Evolutionary conservation across 2,888 invertebrate genomes (phyloP), one percentile per base, ranked within the genome.

Genomic region (Andrena bucephala): DNA sequence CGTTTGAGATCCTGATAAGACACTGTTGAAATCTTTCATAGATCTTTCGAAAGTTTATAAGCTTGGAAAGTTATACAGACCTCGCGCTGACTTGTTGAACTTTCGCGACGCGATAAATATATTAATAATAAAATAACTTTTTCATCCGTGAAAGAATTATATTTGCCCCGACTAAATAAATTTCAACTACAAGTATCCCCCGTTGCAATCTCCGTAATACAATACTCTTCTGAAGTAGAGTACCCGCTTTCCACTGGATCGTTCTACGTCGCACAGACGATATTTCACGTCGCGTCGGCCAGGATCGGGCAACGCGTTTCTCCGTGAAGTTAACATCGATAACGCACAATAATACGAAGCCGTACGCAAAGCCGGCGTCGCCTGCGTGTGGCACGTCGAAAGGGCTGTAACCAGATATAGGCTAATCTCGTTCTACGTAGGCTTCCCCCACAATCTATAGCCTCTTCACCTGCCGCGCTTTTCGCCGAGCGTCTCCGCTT

Each of bases 351-450:
- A 81, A 83, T 77, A 69, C 16, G 90, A 90, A 90, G 88, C 90
- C 90, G 33, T 90, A 90, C 67, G 59, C 68, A 70, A 52, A 68
- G 60, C 68, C 10, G 68, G 67, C 74, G 77, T 76, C 70, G 77
- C 65, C 79, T 65, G 42, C 75, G 69, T 69, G 81, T 87, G 72
- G 71, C 50, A 83, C 80, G 86, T 79, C 81, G 87, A 90, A 89
- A 85, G 88, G 86, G 83, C 73, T 87, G 90, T 91, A 92, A 92
- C 89, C 83, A 78, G 90, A 92, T 92, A 91, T 87, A 88, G 87
- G 87, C 85, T 90, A 91, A 91, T 90, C 90, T 85, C 75, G 74
- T 65, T 59, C 63, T 36, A 59, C 59, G 52, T 54, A 69, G 89
- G 91, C 85, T 91, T 91, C 90, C 73, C 78, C 62, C 69, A 68